Evolutionary conservation across 2,888 invertebrate species (phyloP).

Genomic region (Trachelus troglodyta): DNA sequence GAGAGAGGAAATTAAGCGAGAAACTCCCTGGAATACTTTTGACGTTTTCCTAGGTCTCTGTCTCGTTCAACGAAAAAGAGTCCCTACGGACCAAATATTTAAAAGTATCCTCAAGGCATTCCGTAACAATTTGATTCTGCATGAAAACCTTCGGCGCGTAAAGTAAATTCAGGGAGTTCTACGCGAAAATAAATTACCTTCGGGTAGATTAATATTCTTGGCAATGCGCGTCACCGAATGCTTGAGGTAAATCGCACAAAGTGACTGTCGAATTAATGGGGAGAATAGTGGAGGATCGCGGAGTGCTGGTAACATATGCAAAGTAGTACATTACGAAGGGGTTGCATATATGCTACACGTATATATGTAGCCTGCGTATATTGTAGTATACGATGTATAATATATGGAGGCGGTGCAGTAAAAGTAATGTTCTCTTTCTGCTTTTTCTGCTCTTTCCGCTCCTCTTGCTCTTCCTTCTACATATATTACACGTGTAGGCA

Average conservation of each 20-base stretch:
- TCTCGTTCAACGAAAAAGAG: too few species aligned
- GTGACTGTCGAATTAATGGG: not conserved
- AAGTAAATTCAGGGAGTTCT: too few species aligned
- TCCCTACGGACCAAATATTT: too few species aligned
- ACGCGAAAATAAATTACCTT: not conserved
- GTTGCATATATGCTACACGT: conserved; percentile 6
- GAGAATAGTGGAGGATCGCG: not conserved
- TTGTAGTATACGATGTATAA: conserved; percentile 2
- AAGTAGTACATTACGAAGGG: conserved; percentile 35
- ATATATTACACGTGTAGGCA: not conserved
- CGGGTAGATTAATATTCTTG: not conserved
- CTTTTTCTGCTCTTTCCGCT: too few species aligned
- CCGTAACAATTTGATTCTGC: too few species aligned
- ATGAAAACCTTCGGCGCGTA: too few species aligned
- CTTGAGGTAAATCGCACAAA: not conserved
- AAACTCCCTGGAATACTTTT: not conserved
- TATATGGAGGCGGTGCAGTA: conserved; percentile 1
- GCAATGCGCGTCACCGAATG: not conserved
- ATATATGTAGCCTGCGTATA: not conserved
- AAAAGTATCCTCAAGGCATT: too few species aligned
- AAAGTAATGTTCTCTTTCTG: not conserved
- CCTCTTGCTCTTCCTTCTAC: not conserved
- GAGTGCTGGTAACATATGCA: conserved; percentile 20
- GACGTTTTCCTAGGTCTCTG: too few species aligned
- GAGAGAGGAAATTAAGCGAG: not conserved